phyloP scores from a whole-genome alignment of 2,113 vertebrate genomes.

The Myotis lucifugus region DNA sequence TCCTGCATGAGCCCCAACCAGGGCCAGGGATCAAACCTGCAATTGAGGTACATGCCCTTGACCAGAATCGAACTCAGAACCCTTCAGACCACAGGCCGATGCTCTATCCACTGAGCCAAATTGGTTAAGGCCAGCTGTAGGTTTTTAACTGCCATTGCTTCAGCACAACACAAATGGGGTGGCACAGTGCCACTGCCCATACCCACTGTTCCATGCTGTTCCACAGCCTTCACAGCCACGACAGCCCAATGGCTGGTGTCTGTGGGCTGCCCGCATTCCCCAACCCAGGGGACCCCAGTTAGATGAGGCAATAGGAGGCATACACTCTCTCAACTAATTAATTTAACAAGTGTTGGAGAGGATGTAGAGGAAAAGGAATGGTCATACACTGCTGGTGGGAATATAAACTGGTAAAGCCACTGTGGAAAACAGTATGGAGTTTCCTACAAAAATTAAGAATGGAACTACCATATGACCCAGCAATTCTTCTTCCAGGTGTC shows the following conservation, averaged over 20 bases:
- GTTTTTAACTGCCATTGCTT: neutral
- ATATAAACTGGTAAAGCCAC: neutral
- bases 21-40: too few species aligned
- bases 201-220: neutral
- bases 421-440: neutral
- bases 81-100: too few species aligned
- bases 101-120: too few species aligned
- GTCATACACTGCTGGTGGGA: too few species aligned
- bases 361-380: neutral
- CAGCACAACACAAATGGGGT: neutral
- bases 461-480: neutral
- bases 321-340: neutral
- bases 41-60: too few species aligned
- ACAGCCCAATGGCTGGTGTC: neutral
- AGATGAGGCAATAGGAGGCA: neutral
- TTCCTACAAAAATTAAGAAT: neutral
- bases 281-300: neutral
- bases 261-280: fast-evolving
- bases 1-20: too few species aligned
- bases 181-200: neutral
- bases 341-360: neutral
- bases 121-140: neutral
- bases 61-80: too few species aligned
- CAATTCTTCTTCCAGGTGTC: neutral
- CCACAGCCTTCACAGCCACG: neutral